phyloP scores from a whole-genome alignment of 2,113 vertebrate species.

The Isichthys henryi region DNA sequence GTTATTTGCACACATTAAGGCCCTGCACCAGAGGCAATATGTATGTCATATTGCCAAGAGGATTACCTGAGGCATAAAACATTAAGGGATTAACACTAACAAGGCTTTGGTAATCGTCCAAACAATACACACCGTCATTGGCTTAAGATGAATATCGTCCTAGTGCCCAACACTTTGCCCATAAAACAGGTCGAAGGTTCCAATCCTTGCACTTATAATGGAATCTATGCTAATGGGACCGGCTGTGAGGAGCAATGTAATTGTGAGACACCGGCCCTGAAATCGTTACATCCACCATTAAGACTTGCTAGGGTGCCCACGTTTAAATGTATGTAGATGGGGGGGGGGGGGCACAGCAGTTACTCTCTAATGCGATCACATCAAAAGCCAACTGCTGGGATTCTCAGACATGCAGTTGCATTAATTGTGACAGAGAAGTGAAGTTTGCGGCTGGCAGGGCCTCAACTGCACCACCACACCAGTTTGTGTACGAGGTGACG shows the following conservation, averaged over 20 bases:
- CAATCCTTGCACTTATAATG: background rate
- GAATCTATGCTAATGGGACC: background rate
- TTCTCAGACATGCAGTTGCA: background rate
- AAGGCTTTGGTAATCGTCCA: background rate
- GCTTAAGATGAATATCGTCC: background rate
- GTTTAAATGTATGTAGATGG: background rate
- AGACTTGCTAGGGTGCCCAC: background rate
- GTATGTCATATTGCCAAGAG: background rate
- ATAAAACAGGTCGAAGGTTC: slow-evolving; percentile 4
- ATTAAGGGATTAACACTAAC: background rate
- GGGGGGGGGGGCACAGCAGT: background rate
- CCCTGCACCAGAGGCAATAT: background rate
- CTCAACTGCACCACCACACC: background rate
- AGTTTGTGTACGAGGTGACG: background rate
- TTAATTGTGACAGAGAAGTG: background rate
- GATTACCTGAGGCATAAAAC: background rate
- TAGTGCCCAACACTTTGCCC: background rate
- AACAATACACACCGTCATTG: background rate
- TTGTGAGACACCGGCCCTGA: background rate
- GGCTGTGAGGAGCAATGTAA: background rate
- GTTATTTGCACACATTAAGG: background rate
- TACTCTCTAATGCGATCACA: background rate
- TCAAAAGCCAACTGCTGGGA: background rate
- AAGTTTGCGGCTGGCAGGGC: background rate
- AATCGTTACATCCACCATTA: background rate